A percentile compares a stretch with the other conserved stretches of the same genome.
These are phyloP conservation scores for Drosophila sulfurigaster DNA, from an alignment of 1,140 invertebrate genomes.

Conservation along the genomic window DNA sequence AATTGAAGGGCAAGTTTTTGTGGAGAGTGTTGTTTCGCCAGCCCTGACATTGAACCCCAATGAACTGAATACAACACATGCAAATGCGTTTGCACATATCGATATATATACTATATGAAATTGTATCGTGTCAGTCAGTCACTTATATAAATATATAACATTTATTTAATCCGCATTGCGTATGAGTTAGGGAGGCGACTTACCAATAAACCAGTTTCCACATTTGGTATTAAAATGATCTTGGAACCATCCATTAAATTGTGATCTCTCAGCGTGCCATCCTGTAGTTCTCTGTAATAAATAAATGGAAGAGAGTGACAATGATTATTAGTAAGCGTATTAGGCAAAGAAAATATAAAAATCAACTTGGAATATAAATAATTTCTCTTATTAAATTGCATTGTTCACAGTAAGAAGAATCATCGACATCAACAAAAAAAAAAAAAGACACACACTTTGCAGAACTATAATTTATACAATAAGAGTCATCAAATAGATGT, in stretches of 20 bases:
- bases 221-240: constrained; percentile 95
- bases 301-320: constrained; percentile 13
- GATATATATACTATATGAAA: not conserved
- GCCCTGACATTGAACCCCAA: constrained; percentile 42
- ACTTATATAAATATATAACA: constrained; percentile 11
- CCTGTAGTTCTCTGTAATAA: constrained; percentile 93
- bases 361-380: too few species aligned
- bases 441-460: too few species aligned
- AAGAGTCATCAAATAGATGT: too few species aligned
- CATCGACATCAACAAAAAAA: too few species aligned
- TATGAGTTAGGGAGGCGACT: constrained; percentile 84
- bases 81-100: not conserved
- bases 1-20: constrained; percentile 2
- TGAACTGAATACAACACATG: constrained; percentile 23
- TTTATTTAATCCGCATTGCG: constrained; percentile 1
- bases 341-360: not conserved
- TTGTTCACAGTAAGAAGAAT: too few species aligned
- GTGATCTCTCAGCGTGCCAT: constrained; percentile 94
- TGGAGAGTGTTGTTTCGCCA: not conserved
- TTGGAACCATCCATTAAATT: constrained; percentile 94
- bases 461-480: too few species aligned
- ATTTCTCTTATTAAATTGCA: too few species aligned
- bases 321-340: not conserved
- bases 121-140: too few species aligned
- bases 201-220: constrained; percentile 97